Evolutionary conservation across 2,113 vertebrate species (phyloP).

Genomic region (Brachyhypopomus occidentalis): DNA sequence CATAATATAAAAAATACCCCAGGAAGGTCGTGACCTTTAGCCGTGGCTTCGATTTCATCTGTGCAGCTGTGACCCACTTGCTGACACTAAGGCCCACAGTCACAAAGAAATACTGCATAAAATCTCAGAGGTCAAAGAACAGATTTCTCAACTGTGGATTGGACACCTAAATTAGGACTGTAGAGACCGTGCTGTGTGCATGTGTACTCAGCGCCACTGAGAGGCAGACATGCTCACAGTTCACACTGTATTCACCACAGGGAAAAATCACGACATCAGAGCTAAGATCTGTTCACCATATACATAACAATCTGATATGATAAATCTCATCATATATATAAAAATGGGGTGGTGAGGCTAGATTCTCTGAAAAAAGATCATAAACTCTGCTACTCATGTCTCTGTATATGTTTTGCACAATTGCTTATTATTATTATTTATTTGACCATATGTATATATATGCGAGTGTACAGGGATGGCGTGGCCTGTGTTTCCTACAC

Average conservation of each 20-base stretch:
- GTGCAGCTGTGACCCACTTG: neutral
- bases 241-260: slow-evolving; percentile 31
- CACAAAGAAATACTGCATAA: slow-evolving; percentile 25
- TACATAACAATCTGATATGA: slow-evolving; percentile 49
- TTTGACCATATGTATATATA: slow-evolving; percentile 65
- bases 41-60: neutral
- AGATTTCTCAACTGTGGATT: neutral
- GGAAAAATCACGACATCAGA: slow-evolving; percentile 19
- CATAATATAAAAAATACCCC: slow-evolving; percentile 2
- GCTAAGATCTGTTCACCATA: slow-evolving; percentile 20
- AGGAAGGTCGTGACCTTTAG: neutral
- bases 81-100: neutral
- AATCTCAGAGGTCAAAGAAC: neutral
- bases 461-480: slow-evolving; percentile 60
- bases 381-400: slow-evolving; percentile 40
- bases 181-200: slow-evolving; percentile 9
- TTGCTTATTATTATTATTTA: slow-evolving; percentile 37
- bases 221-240: neutral
- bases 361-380: slow-evolving; percentile 42
- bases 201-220: neutral
- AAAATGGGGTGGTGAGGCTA: slow-evolving; percentile 42
- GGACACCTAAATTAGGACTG: slow-evolving; percentile 3
- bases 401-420: slow-evolving; percentile 42
- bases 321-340: slow-evolving; percentile 29
- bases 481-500: slow-evolving; percentile 26